Base-by-base conservation (phyloP, 2,797 vertebrate species). In the Lindbergichthys nudifrons region DNA sequence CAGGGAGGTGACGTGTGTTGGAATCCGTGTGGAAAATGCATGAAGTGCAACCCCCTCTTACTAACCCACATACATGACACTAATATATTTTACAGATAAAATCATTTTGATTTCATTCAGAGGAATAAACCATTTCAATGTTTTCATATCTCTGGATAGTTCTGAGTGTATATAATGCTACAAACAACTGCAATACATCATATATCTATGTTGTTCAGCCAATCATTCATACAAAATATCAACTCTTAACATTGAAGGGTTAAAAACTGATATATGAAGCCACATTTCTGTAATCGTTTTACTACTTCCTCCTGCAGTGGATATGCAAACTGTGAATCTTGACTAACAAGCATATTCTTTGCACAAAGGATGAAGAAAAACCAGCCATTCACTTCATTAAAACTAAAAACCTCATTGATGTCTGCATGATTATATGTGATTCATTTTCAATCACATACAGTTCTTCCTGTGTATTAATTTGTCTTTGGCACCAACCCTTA, bases 251-350 rank as follows among this genome's bases (percentile, higher is more conserved):
- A 68, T 39, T 19, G 0, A 7, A 23, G n/a, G 8, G n/a, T 26
- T 26, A 5, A 26, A 5, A 26, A 2, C 1, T 7, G 51, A 66
- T 19, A 4, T 43, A 4, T 3, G 32, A 26, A 1, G 0, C 5
- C 1, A 1, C 0, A 3, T 1, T 48, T 19, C 5, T 39, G 32
- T 10, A 0, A 10, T 3, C 10, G 50, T 23, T 69, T 65, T 46
- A 19, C 41, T 52, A 42, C 51, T 10, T 63, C 19, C 41, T 73
- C 73, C 70, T 80, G 68, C 70, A 68, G 93, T 93, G 93, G 92
- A 94, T 93, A 92, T 93, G 91, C 87, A 92, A 77, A 80, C 54
- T 50, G 70, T 87, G 83, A 91, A 87, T 54, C 88, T 30, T 78
- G 70, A 81, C 84, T 87, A 79, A 87, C 56, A 43, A 9, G 5